Conservation (phyloP, 2,797 vertebrate genomes). For the Microchirus variegatus region DNA sequence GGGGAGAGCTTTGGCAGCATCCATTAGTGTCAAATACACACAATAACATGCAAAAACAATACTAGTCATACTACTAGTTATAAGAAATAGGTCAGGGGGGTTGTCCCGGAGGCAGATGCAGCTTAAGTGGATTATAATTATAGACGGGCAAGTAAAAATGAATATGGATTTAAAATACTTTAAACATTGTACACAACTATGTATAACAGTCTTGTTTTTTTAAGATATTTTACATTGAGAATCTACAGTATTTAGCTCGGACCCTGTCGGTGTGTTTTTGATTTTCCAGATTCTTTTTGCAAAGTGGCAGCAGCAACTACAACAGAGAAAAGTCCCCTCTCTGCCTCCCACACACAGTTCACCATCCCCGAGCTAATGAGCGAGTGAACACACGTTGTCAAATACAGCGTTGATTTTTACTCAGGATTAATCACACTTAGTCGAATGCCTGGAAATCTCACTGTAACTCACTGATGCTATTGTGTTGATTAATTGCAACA, state of each 20-base stretch:
- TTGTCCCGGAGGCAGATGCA: too few species aligned
- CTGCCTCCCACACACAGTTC: constrained; percentile 4
- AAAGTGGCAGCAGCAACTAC: neutral
- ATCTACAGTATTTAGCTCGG: neutral
- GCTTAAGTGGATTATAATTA: too few species aligned
- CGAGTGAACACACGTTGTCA: constrained; percentile 3
- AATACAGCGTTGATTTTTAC: neutral
- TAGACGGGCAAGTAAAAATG: too few species aligned
- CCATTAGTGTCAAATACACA: too few species aligned
- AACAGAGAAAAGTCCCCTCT: constrained; percentile 1
- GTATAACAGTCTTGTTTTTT: too few species aligned
- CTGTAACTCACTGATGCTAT: neutral
- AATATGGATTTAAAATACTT: too few species aligned
- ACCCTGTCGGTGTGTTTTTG: neutral
- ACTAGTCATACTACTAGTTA: too few species aligned
- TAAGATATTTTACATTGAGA: neutral
- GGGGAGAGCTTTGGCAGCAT: too few species aligned
- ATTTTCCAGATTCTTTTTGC: constrained; percentile 1
- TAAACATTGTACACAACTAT: too few species aligned
- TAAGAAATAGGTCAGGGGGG: too few species aligned
- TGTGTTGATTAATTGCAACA: too few species aligned
- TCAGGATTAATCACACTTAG: constrained; percentile 1
- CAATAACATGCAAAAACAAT: too few species aligned
- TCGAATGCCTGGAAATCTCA: neutral
- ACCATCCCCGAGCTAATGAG: constrained; percentile 10